A percentile compares a stretch with the other conserved stretches of the same genome.
Conservation (phyloP, 2,888 invertebrate genomes). For the Sinohyriopsis cumingii region DNA sequence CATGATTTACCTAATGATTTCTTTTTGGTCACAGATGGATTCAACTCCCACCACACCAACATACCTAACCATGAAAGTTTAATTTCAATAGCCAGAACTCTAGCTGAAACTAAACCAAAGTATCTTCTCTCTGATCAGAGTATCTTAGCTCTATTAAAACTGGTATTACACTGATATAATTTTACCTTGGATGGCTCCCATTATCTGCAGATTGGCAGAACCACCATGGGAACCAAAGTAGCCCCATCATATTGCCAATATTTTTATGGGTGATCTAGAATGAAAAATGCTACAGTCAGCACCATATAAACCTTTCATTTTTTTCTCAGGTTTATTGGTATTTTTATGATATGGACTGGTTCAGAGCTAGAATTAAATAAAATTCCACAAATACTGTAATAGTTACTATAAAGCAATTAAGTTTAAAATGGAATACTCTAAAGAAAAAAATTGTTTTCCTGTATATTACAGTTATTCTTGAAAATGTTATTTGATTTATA, state of each 20-base stretch:
- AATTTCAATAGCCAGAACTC: not conserved
- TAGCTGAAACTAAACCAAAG: constrained; percentile 1
- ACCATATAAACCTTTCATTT: constrained; percentile 6
- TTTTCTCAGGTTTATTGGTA: constrained; percentile 23
- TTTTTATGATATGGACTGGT: constrained; percentile 23
- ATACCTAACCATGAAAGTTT: constrained; percentile 14
- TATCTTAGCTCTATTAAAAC: constrained; percentile 1
- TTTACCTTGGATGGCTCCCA: constrained; percentile 15
- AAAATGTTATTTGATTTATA: too few species aligned
- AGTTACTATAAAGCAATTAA: too few species aligned
- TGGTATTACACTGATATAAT: constrained; percentile 7
- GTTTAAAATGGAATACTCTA: too few species aligned
- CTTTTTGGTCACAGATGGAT: constrained; percentile 10
- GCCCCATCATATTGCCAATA: constrained; percentile 18
- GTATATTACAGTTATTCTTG: too few species aligned
- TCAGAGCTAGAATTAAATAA: too few species aligned
- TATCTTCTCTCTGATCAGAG: not conserved
- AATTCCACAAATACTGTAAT: too few species aligned
- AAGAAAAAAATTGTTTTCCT: too few species aligned
- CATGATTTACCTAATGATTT: not conserved
- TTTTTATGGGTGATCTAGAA: constrained; percentile 25
- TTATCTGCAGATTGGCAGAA: constrained; percentile 19
- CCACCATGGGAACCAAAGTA: constrained; percentile 24
- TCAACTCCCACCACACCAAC: constrained; percentile 10
- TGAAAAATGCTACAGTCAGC: constrained; percentile 2